Evolutionary conservation across 1,140 invertebrate genomes (phyloP).

Genomic region (Drosophila subpulchrella): DNA sequence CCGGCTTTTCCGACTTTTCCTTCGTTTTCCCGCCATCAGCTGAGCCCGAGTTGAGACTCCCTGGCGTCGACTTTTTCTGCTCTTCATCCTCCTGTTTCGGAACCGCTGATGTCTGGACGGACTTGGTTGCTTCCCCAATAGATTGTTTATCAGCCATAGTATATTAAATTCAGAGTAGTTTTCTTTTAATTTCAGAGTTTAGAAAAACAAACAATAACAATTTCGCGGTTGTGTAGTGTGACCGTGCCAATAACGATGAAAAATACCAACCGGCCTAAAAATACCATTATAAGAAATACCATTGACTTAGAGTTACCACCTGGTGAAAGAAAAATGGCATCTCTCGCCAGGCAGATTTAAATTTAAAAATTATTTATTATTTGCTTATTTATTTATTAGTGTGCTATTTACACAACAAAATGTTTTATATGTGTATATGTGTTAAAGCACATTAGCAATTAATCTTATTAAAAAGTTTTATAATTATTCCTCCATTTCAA

Average conservation of each 20-base stretch:
- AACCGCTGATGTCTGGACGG: not conserved
- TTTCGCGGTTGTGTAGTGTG: not conserved
- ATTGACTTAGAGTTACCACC: not conserved
- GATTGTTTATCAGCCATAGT: conserved; percentile 32
- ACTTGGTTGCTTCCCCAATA: not conserved
- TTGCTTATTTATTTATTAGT: too few species aligned
- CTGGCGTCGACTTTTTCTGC: not conserved
- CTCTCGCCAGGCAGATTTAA: not conserved
- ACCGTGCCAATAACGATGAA: too few species aligned
- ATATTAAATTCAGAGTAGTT: too few species aligned
- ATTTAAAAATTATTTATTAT: too few species aligned
- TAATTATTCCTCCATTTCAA: too few species aligned
- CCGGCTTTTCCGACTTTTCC: conserved; percentile 40
- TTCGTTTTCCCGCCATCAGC: conserved; percentile 20
- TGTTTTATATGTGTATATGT: too few species aligned
- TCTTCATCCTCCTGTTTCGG: conserved; percentile 9
- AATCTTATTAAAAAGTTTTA: too few species aligned
- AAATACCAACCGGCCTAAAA: too few species aligned
- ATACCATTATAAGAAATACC: too few species aligned
- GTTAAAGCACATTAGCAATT: too few species aligned
- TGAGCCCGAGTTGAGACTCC: not conserved
- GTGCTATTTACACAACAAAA: too few species aligned
- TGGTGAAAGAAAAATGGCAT: not conserved
- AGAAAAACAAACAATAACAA: too few species aligned
- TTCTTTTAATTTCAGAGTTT: not conserved